Evolutionary conservation across 2,888 invertebrate species (phyloP), one percentile per base, ranked within the genome.

Genomic region (Neuroscelio doddi): DNA sequence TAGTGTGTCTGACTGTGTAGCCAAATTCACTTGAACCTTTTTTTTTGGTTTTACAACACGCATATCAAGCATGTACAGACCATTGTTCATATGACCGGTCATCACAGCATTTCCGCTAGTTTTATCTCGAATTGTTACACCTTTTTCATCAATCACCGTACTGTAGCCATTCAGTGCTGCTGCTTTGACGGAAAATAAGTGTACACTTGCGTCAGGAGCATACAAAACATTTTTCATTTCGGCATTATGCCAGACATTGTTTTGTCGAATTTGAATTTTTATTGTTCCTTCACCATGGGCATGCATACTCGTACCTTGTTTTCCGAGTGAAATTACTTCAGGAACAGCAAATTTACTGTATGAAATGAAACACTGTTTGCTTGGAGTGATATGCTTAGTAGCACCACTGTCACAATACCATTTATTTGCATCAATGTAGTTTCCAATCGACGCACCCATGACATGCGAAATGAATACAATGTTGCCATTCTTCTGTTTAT

Each of bases 381-480:
- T 55, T 9, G 34, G 41, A 29, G 65, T 65, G n/a, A 68, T 44
- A 7, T 66, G 55, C 12, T 57, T 21, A 0, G 69, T 63, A 1
- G 66, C 57, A 0, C 55, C 61, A 51, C 63, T 66, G 38, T 66
- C 53, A n/a, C n/a, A n/a, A n/a, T n/a, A n/a, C n/a, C n/a, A 61
- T 9, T 41, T 26, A 16, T 63, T 51, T 8, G 34, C 27, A 24
- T 42, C 34, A 52, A 34, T 7, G 24, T 14, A 12, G 3, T 32
- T 16, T 34, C 30, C 42, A 12, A 34, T 34, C 17, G 42, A 52
- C 15, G 34, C 42, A 10, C 34, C 34, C 1, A 52, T 0, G 2
- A 24, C 42, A 26, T 26, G 5, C 10, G 51, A 24, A 12, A 42
- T 14, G 34, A 52, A 52, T 8, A 34, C 42, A 15, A 7, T n/a